A percentile compares a stretch with the other conserved stretches of the same genome.
These are phyloP conservation scores for Agrotis puta DNA, from an alignment of 2,888 invertebrate species.

Conservation along the genomic window DNA sequence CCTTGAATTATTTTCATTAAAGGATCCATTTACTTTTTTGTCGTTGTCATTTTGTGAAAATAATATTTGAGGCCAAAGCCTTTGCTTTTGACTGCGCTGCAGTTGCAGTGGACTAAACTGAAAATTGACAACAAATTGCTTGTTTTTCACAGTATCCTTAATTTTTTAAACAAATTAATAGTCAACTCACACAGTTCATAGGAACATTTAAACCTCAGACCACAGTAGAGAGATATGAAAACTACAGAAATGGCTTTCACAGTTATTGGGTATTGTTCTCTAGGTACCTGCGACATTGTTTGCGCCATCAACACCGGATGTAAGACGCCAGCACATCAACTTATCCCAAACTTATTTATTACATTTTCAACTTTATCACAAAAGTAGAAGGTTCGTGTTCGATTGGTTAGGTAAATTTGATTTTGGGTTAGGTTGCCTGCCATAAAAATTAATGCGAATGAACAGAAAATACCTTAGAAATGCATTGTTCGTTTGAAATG, in stretches of 20 bases:
- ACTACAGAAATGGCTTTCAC: conserved; percentile 2
- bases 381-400: no score
- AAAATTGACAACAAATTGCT: conserved; percentile 18
- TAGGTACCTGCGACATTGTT: neutral
- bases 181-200: no score
- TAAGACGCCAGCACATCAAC: no score
- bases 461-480: conserved; percentile 1
- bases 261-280: conserved; percentile 1
- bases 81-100: conserved; percentile 28
- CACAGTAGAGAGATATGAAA: neutral
- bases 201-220: neutral
- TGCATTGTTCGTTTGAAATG: conserved; percentile 12
- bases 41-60: conserved; percentile 58
- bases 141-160: neutral
- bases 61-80: conserved; percentile 54
- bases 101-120: conserved; percentile 34
- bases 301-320: neutral
- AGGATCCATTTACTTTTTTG: conserved; percentile 11
- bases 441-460: conserved; percentile 10
- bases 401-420: no score
- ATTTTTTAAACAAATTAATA: neutral
- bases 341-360: no score
- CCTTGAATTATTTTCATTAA: conserved; percentile 43
- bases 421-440: no score
- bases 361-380: no score